Evolutionary conservation across 2,113 vertebrate species (phyloP), one percentile per base, ranked within the genome.

Genomic region (Microcebus ravelobensis): DNA sequence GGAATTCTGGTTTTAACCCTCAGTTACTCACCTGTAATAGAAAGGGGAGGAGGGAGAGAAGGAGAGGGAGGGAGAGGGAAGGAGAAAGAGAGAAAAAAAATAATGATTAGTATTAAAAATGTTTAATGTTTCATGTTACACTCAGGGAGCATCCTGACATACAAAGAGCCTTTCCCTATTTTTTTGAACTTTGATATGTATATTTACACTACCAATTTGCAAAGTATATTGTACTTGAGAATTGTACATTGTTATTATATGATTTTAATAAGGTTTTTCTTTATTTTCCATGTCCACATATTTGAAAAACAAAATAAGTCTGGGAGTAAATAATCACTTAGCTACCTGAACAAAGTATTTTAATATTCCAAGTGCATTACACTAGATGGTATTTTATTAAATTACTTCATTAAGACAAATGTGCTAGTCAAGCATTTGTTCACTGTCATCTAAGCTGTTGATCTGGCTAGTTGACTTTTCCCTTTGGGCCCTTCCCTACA

Each of bases 21-120:
- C 98, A 98, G 87, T 98, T 99, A 99, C 99, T 99, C 98, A 99
- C 99, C 99, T 99, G 95, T 36, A 91, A 87, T 36, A 90, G 84
- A 91, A 86, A 96, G 95, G 31, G 79, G 59, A 10, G 2, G 23
- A 11, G 59, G 9, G 52, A 55, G 52, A 25, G 4, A 61, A 4
- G 59, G 9, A 4, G 10, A 61, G 88, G 85, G 52, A 90, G 84
- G 90, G 82, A 95, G 5, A 55, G 95, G 31, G 76, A 18, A 29
- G 70, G 25, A 91, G 80, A 48, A 48, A 94, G 81, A 96, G 85
- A 48, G 89, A 97, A 8, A 96, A 80, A 91, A 8, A 7, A 34
- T 96, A 80, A 95, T 15, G 1, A 15, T 97, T 90, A 96, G 31
- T 39, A 76, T 93, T n/a, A 92, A 79, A 86, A 82, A 73, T 61